Base-by-base conservation (phyloP, 2,113 vertebrate genomes). In the Cichladusa arquata region DNA sequence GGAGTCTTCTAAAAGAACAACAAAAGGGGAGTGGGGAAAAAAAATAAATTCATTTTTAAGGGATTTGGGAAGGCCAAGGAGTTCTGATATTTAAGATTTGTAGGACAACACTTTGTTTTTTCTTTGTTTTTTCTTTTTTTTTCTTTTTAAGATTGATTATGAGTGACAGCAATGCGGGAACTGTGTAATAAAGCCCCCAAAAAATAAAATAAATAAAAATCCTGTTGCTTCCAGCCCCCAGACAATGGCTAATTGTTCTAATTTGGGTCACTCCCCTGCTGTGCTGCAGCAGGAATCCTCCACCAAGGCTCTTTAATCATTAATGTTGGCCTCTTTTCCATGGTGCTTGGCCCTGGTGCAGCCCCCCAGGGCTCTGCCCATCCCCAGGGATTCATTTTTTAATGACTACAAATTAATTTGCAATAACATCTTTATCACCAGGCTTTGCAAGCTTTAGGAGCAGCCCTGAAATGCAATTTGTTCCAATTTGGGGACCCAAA, bases 181-280 rank as follows among this genome's bases (percentile, higher is more conserved):
- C 81, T 48, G 6, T 20, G 71, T 69, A 34, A 47, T 20, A 88
- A 69, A 2, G 3, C 1, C 28, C 19, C 47, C 11, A 71, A 40
- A 40, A 19, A 36, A 29, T 34, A 48, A 56, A 11, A 34, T 19
- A 45, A 38, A 47, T 9, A 34, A 65, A 57, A 56, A 8, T 12
- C 3, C 88, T 66, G 66, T 76, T 12, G 11, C 86, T 77, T 86
- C 67, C 29, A 20, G 5, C 34, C 54, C 11, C 1, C 14, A 67
- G 87, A 90, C 95, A 95, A 91, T 72, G 71, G 87, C 50, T 91
- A 93, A 96, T 95, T 95, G 96, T 92, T 96, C 77, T 82, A 64
- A 95, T 94, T 95, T 89, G 79, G 91, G 93, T 92, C 89, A 69
- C 7, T 65, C 26, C 76, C 86, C 83, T 66, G 88, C 88, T 45